phyloP scores from a whole-genome alignment of 1,140 invertebrate genomes.

The Apolygus lucorum region DNA sequence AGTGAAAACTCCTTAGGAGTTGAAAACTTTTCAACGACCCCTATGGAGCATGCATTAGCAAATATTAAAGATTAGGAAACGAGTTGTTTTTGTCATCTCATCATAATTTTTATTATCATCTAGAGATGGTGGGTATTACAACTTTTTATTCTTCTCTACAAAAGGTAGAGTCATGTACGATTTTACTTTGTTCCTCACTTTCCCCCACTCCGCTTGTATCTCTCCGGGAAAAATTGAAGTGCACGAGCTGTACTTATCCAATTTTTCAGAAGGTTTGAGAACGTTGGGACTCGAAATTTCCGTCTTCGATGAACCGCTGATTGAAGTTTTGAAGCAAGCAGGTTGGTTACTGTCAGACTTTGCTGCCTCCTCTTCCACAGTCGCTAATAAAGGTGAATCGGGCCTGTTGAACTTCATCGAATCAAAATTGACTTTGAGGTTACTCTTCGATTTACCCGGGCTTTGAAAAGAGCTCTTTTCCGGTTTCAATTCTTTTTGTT shows the following conservation, averaged over 20 bases:
- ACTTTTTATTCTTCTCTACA: too few relatives aligned
- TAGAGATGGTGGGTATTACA: too few relatives aligned
- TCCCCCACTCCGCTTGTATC: background rate
- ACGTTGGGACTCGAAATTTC: background rate
- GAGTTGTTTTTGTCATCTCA: too few relatives aligned
- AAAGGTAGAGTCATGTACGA: background rate
- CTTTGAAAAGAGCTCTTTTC: background rate
- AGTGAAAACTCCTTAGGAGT: too few relatives aligned
- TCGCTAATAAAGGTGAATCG: too few relatives aligned
- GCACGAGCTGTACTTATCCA: background rate
- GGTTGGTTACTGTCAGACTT: too few relatives aligned
- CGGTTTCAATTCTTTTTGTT: background rate
- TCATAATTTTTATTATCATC: too few relatives aligned
- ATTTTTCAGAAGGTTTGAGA: background rate
- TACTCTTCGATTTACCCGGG: background rate
- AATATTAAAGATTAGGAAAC: too few relatives aligned
- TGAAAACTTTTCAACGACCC: too few relatives aligned
- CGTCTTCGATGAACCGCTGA: background rate
- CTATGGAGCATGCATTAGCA: too few relatives aligned
- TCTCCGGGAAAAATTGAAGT: background rate
- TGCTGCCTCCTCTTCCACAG: too few relatives aligned
- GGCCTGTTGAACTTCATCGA: too few relatives aligned
- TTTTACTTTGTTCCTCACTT: slow-evolving; percentile 1
- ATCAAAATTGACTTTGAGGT: background rate
- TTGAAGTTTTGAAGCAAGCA: background rate